Evolutionary conservation across 2,113 vertebrate genomes (phyloP).

Genomic region (Paratilapia polleni): DNA sequence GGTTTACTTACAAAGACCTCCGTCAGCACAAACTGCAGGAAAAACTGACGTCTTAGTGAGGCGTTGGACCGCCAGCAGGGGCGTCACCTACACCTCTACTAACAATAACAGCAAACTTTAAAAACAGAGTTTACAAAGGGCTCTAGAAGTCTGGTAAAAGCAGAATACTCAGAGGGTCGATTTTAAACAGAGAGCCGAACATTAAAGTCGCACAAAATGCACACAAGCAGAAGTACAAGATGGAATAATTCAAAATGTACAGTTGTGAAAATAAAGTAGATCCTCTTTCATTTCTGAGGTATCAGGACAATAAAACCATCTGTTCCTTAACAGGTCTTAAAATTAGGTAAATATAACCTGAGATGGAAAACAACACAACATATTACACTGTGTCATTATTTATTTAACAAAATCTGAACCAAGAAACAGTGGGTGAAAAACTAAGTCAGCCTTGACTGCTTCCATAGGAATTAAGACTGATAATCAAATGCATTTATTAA

Average conservation of each 20-base stretch:
- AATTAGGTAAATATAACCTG: not conserved
- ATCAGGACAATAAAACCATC: not conserved
- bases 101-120: too few relatives aligned
- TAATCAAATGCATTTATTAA: too few relatives aligned
- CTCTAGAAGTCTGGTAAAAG: not conserved
- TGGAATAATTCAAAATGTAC: not conserved
- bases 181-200: not conserved
- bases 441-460: too few relatives aligned
- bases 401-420: too few relatives aligned
- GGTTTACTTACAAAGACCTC: not conserved
- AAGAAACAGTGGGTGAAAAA: too few relatives aligned
- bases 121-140: too few relatives aligned
- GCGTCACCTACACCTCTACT: too few relatives aligned
- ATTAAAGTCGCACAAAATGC: not conserved
- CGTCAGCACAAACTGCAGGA: not conserved
- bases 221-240: not conserved
- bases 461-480: too few relatives aligned
- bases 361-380: not conserved
- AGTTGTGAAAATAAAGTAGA: too few relatives aligned
- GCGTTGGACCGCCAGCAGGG: not conserved
- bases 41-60: not conserved
- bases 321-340: not conserved
- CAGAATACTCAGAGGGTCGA: not conserved
- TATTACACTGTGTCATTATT: not conserved
- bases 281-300: not conserved